Base-by-base conservation (phyloP, 2,888 invertebrate genomes). In the Cyclophora albipunctata region DNA sequence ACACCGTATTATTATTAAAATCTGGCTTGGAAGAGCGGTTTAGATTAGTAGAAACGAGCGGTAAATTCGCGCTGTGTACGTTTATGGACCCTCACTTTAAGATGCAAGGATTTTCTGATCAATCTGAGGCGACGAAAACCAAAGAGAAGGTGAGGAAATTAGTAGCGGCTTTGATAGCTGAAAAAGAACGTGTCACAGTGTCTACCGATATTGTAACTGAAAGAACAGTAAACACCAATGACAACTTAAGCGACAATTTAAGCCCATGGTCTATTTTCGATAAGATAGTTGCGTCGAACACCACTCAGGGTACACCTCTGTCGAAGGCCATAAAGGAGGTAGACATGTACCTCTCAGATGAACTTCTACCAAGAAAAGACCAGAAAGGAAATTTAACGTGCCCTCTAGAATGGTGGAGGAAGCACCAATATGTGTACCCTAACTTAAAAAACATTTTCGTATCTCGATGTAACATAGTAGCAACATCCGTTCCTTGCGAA, bases 251-350 rank as follows among this genome's bases (percentile, higher is more conserved):
- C 20, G 20, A 20, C 20, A 20, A 20, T 20, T 20, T 20, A 20
- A 20, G 20, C 20, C 20, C 20, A 20, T 20, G 20, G 20, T 20
- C 20, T 20, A 20, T 20, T 20, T 20, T 20, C 20, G 20, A 20
- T 20, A 20, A 20, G 20, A 20, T 20, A 20, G 20, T 20, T 20
- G 20, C 20, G 20, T 20, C 20, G 20, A 20, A 20, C 20, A 20
- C 20, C 20, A 20, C 20, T 20, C 20, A 20, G 20, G 20, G 20
- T 20, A 20, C 20, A 20, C 20, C 20, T 1, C 20, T 20, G 20
- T 57, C 63, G 34, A 53, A 44, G 37, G 59, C 58, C 3, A 61
- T 60, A n/a, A 55, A 55, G 45, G 59, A 63, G 43, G 50, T 60
- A 7, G 55, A 61, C 34, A 57, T 52, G 51, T 63, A 60, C 45